These are phyloP conservation scores for Columba guinea DNA, from an alignment of 2,797 vertebrate species.

Conservation along the genomic window DNA sequence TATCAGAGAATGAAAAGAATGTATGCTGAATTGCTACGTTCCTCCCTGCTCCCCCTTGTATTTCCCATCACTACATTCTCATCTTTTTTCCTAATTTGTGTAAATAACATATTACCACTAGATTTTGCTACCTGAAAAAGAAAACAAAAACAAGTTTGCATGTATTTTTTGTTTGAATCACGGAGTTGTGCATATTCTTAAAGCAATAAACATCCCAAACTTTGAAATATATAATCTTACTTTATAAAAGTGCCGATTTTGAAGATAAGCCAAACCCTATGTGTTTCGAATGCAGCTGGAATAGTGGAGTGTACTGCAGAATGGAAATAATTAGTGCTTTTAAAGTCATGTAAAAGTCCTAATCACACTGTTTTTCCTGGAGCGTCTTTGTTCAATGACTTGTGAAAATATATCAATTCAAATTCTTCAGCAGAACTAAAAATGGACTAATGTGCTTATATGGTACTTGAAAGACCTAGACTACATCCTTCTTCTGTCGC, in stretches of 20 bases:
- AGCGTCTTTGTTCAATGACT: neutral
- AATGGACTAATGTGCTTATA: rapidly evolving
- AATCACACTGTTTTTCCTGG: neutral
- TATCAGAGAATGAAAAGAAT: neutral
- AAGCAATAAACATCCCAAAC: neutral
- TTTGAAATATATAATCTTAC: neutral
- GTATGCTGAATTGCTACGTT: neutral
- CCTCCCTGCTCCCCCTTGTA: neutral
- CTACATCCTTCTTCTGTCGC: neutral
- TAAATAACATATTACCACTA: neutral
- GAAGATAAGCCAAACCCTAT: neutral
- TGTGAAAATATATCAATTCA: neutral
- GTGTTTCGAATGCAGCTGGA: neutral
- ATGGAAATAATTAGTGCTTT: neutral
- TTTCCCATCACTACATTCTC: neutral
- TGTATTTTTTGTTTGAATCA: neutral
- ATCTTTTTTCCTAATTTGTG: neutral
- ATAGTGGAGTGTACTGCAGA: neutral
- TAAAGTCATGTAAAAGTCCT: neutral
- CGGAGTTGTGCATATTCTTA: neutral
- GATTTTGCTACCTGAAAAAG: neutral
- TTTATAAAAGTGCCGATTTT: neutral
- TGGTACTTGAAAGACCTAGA: neutral
- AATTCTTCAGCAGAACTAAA: neutral
- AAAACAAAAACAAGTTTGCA: neutral